Conservation (phyloP, 1,140 invertebrate species). For the Trypoxylus dichotomus region DNA sequence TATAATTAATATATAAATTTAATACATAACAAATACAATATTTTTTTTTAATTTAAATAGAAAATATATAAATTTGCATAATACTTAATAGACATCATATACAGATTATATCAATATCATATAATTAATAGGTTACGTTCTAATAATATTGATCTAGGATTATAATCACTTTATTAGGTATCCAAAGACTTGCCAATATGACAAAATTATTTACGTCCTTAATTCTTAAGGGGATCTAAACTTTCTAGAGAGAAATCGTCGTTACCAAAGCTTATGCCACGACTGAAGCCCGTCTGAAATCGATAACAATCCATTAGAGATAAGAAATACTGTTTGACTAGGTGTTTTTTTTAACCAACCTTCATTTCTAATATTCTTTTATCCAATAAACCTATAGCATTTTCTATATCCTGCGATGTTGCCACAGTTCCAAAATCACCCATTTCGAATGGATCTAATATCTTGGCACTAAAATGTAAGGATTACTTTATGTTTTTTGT, state of each 20-base stretch:
- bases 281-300: conserved; percentile 74
- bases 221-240: conserved; percentile 72
- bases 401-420: conserved; percentile 64
- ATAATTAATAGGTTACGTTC: conserved; percentile 11
- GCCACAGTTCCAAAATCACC: conserved; percentile 66
- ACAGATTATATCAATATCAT: conserved; percentile 13
- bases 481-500: neutral
- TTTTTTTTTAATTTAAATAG: conserved; percentile 28
- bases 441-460: conserved; percentile 77
- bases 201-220: conserved; percentile 37
- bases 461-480: conserved; percentile 43
- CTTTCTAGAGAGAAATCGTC: conserved; percentile 87
- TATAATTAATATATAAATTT: conserved; percentile 39
- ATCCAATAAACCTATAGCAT: conserved; percentile 74
- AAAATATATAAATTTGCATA: conserved; percentile 36
- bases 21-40: conserved; percentile 38
- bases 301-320: neutral
- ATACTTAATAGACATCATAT: conserved; percentile 31
- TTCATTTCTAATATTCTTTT: conserved; percentile 82
- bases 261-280: conserved; percentile 74
- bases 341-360: conserved; percentile 54
- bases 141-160: conserved; percentile 18
- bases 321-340: neutral
- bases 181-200: conserved; percentile 36
- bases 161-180: conserved; percentile 24